Percentiles rank a stretch among this genome's conserved stretches.
Conservation (phyloP, 2,888 invertebrate species). For the Stegophylla sp. region DNA sequence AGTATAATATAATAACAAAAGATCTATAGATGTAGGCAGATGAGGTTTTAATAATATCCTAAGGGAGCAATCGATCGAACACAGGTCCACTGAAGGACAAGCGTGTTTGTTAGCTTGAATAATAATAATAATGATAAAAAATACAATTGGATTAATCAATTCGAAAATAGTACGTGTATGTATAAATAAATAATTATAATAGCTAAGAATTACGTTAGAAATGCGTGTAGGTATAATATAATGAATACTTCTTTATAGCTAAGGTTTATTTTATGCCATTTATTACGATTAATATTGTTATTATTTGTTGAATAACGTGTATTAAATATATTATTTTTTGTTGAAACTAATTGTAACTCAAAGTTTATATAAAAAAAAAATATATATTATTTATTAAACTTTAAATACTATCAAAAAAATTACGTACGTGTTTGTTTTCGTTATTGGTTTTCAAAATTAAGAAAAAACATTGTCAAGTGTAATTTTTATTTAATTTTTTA, state of each 20-base stretch:
- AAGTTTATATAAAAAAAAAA: not conserved
- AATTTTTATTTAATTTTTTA: not conserved
- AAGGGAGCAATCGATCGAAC: slow-evolving; percentile 26
- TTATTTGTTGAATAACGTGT: not conserved
- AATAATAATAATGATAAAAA: slow-evolving; percentile 35
- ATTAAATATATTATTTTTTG: not conserved
- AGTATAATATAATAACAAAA: slow-evolving; percentile 41
- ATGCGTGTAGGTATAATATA: not conserved
- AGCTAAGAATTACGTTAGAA: not conserved
- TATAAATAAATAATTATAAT: slow-evolving; percentile 49
- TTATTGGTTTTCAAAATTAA: too few species aligned
- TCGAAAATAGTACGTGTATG: slow-evolving; percentile 17
- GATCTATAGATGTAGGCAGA: slow-evolving; percentile 45
- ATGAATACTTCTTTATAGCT: not conserved
- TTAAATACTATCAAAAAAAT: not conserved
- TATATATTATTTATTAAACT: not conserved
- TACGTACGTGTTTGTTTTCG: not conserved
- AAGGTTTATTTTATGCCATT: not conserved
- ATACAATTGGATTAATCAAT: slow-evolving; percentile 50
- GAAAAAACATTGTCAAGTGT: not conserved
- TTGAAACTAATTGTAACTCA: not conserved
- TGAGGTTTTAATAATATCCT: slow-evolving; percentile 52
- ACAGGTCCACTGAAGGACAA: slow-evolving; percentile 40
- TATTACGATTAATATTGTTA: not conserved
- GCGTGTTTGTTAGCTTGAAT: slow-evolving; percentile 26